Evolutionary conservation across 2,888 invertebrate species (phyloP).

Genomic region (Pristionchus japonicus): DNA sequence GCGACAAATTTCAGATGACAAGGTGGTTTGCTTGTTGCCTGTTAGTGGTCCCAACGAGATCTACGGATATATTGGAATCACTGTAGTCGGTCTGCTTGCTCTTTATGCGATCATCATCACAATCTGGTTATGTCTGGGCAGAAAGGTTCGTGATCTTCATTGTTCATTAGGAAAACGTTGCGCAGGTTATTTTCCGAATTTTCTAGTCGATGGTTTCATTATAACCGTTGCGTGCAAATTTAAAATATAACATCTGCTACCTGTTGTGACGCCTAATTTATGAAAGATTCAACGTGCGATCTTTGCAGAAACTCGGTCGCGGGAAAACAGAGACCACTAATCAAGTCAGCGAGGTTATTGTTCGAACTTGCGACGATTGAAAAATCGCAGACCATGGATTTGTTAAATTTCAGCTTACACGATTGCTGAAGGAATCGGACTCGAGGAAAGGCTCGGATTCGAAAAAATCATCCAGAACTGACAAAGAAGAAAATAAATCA

Average conservation of each 20-base stretch:
- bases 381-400: background rate
- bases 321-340: background rate
- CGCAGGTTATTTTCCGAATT: no score
- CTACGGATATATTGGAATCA: background rate
- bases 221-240: no score
- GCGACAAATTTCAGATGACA: background rate
- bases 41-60: background rate
- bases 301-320: background rate
- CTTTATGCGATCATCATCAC: background rate
- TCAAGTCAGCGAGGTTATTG: background rate
- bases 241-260: no score
- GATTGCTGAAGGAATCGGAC: background rate
- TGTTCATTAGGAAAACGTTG: no score
- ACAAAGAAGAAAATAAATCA: slow-evolving; percentile 4
- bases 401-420: background rate
- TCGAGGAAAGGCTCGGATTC: slow-evolving; percentile 5
- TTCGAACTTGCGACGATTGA: background rate
- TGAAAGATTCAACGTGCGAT: background rate
- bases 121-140: background rate
- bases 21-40: background rate
- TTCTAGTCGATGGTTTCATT: no score
- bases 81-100: background rate
- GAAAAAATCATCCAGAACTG: background rate
- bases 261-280: no score
- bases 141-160: no score